These are phyloP conservation scores for Psephotus haematonotus DNA, from an alignment of 2,113 vertebrate species.

Conservation along the genomic window DNA sequence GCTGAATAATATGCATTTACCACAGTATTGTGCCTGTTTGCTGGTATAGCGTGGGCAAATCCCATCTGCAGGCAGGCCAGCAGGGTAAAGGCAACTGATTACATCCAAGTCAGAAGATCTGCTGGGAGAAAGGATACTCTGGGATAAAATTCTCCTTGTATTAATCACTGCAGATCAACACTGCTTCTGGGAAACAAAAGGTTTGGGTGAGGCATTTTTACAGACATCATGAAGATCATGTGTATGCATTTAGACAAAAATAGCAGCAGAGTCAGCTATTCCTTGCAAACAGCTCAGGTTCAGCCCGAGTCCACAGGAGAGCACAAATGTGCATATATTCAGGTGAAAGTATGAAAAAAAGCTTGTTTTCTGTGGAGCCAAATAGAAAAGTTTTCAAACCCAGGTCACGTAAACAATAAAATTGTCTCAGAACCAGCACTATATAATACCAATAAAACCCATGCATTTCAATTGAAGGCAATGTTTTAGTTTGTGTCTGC, in stretches of 20 bases:
- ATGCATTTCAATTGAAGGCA: not conserved
- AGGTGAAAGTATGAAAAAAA: not conserved
- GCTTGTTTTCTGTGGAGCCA: not conserved
- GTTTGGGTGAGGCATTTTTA: not conserved
- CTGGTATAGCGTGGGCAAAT: not conserved
- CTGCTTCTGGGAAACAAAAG: not conserved
- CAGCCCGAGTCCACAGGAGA: not conserved
- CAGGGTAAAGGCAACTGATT: not conserved
- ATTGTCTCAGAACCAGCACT: not conserved
- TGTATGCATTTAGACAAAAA: constrained; percentile 9
- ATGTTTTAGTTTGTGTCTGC: not conserved
- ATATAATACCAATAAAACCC: not conserved
- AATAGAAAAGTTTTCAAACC: not conserved
- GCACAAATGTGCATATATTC: not conserved
- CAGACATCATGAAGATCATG: not conserved
- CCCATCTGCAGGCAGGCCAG: rapidly evolving
- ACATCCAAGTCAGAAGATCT: not conserved
- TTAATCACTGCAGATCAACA: not conserved
- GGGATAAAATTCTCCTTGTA: not conserved
- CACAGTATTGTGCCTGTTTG: not conserved
- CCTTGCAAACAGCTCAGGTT: not conserved
- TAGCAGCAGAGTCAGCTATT: not conserved
- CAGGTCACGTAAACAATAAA: not conserved
- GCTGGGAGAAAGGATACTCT: not conserved
- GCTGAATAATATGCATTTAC: not conserved